Percentiles rank a stretch among this genome's conserved stretches.
Conservation (phyloP, 2,888 invertebrate genomes). For the Dynastes maya region DNA sequence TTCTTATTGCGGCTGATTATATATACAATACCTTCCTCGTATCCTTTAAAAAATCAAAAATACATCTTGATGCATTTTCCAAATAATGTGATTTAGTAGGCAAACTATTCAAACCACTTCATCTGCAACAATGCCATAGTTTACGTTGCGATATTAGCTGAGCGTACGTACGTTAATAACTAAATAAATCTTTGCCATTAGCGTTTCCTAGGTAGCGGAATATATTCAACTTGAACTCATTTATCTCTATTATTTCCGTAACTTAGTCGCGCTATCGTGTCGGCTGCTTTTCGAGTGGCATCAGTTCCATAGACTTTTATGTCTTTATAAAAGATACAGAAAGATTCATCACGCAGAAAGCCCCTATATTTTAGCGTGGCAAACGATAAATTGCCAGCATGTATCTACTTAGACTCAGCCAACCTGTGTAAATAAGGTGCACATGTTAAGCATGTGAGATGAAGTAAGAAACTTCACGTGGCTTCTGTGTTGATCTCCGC, state of each 20-base stretch:
- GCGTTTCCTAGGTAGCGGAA: constrained; percentile 57
- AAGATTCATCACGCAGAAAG: constrained; percentile 62
- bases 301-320: constrained; percentile 63
- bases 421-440: constrained; percentile 13
- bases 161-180: constrained; percentile 51
- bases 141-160: background rate
- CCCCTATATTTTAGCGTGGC: constrained; percentile 22
- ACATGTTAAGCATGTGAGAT: constrained; percentile 14
- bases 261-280: constrained; percentile 61
- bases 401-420: constrained; percentile 3
- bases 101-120: background rate
- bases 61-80: too few species aligned
- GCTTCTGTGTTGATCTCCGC: background rate
- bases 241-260: constrained; percentile 63
- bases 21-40: too few species aligned
- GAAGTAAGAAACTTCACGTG: constrained; percentile 14
- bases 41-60: too few species aligned
- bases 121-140: background rate
- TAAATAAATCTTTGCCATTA: constrained; percentile 62
- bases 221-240: constrained; percentile 60
- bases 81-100: background rate
- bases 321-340: constrained; percentile 63
- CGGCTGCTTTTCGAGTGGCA: constrained; percentile 56
- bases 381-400: constrained; percentile 32
- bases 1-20: too few species aligned